phyloP scores from a whole-genome alignment of 1,140 invertebrate genomes.

The Chironomus tepperi region DNA sequence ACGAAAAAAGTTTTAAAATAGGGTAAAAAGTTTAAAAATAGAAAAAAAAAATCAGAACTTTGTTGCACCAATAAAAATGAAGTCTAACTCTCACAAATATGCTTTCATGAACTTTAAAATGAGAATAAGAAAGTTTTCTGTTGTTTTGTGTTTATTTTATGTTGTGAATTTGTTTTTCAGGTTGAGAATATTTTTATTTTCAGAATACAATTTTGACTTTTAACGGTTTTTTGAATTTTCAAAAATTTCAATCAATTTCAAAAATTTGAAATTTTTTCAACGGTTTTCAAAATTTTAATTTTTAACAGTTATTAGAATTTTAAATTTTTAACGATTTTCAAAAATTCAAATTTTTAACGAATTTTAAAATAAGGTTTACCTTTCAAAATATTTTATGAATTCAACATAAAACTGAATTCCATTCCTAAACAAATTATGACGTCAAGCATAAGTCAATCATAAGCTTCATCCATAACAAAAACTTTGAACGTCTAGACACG shows the following conservation, averaged over 20 bases:
- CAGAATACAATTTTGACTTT: neutral
- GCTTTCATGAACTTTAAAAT: slow-evolving; percentile 7
- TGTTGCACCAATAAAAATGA: neutral
- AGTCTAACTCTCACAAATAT: slow-evolving; percentile 1
- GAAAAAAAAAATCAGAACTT: neutral
- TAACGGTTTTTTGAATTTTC: too few species aligned
- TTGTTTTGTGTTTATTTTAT: neutral
- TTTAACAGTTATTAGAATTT: too few species aligned
- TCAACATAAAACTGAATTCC: too few species aligned
- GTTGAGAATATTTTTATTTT: neutral
- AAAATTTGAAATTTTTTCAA: neutral
- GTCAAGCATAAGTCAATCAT: too few species aligned
- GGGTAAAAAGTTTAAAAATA: neutral
- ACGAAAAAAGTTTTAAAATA: neutral
- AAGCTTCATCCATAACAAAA: too few species aligned
- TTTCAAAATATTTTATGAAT: too few species aligned
- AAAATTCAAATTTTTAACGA: too few species aligned
- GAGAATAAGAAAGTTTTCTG: neutral
- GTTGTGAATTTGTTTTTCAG: neutral
- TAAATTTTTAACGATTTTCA: too few species aligned
- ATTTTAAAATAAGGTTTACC: too few species aligned
- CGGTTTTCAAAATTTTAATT: too few species aligned
- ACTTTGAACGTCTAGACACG: too few species aligned
- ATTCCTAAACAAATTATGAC: too few species aligned
- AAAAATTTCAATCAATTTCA: neutral